Base-by-base conservation (phyloP, 1,140 invertebrate species). In the Drosophila quadrilineata region DNA sequence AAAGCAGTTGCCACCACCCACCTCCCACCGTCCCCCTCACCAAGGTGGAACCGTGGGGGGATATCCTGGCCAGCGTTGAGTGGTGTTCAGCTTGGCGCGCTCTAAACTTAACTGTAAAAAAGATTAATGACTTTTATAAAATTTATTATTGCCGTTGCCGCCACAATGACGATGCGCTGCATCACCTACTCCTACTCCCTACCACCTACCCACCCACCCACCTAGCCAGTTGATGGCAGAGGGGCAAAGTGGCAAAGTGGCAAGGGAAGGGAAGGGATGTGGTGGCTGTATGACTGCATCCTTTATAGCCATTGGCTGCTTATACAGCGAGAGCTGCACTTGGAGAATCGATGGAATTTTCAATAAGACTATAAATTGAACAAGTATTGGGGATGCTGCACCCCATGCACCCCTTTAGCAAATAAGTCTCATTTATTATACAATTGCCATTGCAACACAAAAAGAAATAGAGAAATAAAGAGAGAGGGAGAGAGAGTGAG, bases 61-160 rank as follows among this genome's bases (percentile, higher is more conserved):
- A n/a, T n/a, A n/a, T n/a, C n/a, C n/a, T n/a, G n/a, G n/a, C n/a
- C n/a, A n/a, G n/a, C n/a, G n/a, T n/a, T 38, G 22, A 54, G 50
- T 14, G 22, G 19, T 24, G 14, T 26, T 29, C 3, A 9, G 26
- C 43, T 33, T 31, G 49, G 65, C 12, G 71, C 64, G 46, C 69
- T 52, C 54, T 43, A 43, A 59, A 64, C 56, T 43, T 52, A 59
- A 64, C 56, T 72, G 68, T 58, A 71, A 75, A 60, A 53, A 85
- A 84, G 79, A 84, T 84, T 84, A 84, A 84, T 84, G 79, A 79
- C 66, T 79, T 84, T 84, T 84, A 85, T 79, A 75, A 85, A 79
- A 84, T 84, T 85, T 84, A 84, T 84, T 84, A 84, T 85, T 74
- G 70, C 74, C 50, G 43, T 60, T 75, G 77, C 73, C 53, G 73